Evolutionary conservation across 2,888 invertebrate species (phyloP), one percentile per base, ranked within the genome.

Genomic region (Endotricha flammealis): DNA sequence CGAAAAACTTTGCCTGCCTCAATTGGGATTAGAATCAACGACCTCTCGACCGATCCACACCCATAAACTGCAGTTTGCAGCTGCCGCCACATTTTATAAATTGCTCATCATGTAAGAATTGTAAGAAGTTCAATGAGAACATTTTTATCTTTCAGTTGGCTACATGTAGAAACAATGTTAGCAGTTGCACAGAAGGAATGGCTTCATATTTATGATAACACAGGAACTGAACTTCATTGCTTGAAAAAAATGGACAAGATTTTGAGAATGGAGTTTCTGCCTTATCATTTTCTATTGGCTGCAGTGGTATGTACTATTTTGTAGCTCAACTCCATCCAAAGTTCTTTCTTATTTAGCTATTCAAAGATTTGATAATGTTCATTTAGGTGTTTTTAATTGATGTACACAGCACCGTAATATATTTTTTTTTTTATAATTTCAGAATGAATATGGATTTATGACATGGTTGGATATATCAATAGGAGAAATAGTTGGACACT

Each of bases 131-230:
- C n/a, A n/a, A n/a, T n/a, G n/a, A n/a, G n/a, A n/a, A 24, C 36
- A 30, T 42, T 17, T 44, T 34, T 77, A n/a, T n/a, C n/a, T n/a
- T 76, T 14, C 58, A 91, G 91, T 51, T 98, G 95, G 94, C 78
- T 96, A 11, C 99, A 99, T 74, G 88, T 95, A 29, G 98, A 99
- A 79, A 98, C 96, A 4, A 96, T 99, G 96, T 94, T 96, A 77
- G 99, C 99, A 0, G 96, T 94, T 3, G 98, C 99, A 0, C 99
- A 99, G 74, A 98, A 97, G 64, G 91, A 95, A 52, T 98, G 97
- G 96, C 92, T 97, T 0, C 95, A 97, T 62, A 93, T 99, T 47
- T 99, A 99, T 69, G 99, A 99, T 70, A 96, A 96, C 62, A 92
- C 95, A 59, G 99, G 99, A n/a, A 93, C 93, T 27, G 99, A 99